These are phyloP conservation scores for Tamias sibiricus DNA, from an alignment of 2,113 vertebrate species.

Conservation along the genomic window DNA sequence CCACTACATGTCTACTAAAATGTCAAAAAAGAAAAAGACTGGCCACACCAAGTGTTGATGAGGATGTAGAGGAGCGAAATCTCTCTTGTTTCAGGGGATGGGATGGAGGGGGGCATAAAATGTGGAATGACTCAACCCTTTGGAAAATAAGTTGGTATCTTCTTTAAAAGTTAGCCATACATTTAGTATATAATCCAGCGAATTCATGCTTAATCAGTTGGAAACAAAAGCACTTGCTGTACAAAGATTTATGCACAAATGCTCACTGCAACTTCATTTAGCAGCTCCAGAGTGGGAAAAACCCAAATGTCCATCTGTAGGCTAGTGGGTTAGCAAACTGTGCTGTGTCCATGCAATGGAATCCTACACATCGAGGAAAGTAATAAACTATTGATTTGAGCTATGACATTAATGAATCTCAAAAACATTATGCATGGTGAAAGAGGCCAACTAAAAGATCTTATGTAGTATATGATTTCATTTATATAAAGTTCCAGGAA, in stretches of 20 bases:
- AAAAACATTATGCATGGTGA: neutral
- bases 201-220: neutral
- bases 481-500: neutral
- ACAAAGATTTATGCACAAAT: neutral
- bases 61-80: neutral
- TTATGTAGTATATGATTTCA: neutral
- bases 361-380: neutral
- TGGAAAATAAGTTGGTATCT: slow-evolving; percentile 28
- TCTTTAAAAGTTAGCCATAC: neutral
- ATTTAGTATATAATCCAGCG: neutral
- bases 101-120: neutral
- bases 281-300: neutral
- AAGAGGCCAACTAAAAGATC: neutral
- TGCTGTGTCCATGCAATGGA: neutral
- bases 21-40: neutral
- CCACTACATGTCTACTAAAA: neutral
- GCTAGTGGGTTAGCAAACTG: neutral
- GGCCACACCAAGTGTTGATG: neutral
- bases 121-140: neutral
- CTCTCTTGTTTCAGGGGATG: neutral
- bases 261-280: neutral
- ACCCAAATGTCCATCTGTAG: neutral
- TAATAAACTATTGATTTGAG: neutral
- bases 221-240: neutral
- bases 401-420: neutral